A percentile compares a stretch with the other conserved stretches of the same genome.
These are phyloP conservation scores for Nemurella pictetii DNA, from an alignment of 2,888 invertebrate species.

Conservation along the genomic window DNA sequence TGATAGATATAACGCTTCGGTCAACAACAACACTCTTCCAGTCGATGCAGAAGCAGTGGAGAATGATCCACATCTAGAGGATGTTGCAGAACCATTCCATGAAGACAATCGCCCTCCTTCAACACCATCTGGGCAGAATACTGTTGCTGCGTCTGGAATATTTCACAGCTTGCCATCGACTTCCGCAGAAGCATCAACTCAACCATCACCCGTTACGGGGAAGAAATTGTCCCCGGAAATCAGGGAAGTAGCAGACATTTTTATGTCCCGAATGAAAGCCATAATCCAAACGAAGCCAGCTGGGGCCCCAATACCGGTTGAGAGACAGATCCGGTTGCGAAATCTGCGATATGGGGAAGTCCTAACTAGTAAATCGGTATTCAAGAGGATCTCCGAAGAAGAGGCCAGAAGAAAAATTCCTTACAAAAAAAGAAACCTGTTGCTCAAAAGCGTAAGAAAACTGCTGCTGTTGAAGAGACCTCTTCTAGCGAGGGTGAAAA, in stretches of 20 bases:
- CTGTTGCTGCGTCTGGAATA: not conserved
- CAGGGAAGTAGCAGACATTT: not conserved
- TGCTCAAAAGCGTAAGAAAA: no score
- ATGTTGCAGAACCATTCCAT: not conserved
- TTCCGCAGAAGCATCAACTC: not conserved
- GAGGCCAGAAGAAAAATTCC: not conserved
- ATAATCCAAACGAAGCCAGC: not conserved
- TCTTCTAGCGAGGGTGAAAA: no score
- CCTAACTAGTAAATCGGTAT: not conserved
- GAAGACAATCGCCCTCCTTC: not conserved
- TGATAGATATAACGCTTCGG: not conserved
- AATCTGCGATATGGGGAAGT: conserved; percentile 9
- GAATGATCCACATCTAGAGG: not conserved
- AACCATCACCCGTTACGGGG: not conserved
- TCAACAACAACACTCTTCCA: not conserved
- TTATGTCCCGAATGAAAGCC: not conserved
- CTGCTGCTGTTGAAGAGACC: no score
- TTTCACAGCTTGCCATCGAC: not conserved
- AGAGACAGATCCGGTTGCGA: not conserved
- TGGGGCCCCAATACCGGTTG: no score
- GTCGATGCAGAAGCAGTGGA: not conserved
- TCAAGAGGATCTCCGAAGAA: not conserved
- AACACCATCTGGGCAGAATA: not conserved
- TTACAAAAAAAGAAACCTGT: not conserved
- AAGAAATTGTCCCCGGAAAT: no score